Conservation (phyloP, 2,113 vertebrate genomes). For the Vireo altiloquus region DNA sequence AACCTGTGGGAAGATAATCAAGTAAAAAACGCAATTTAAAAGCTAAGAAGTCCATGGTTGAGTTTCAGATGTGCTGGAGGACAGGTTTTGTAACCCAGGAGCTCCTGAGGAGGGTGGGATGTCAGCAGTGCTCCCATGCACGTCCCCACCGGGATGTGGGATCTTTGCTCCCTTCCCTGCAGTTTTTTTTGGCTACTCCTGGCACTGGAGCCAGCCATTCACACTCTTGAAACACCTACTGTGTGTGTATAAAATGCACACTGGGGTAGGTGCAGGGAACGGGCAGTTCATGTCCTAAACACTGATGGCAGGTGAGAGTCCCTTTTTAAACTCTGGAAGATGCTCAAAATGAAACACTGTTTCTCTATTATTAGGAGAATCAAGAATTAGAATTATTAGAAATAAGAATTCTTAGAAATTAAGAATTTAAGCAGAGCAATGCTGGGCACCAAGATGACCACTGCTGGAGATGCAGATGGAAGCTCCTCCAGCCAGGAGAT, state of each 20-base stretch:
- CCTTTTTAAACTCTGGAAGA: neutral
- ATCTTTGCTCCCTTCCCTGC: neutral
- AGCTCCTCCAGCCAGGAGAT: neutral
- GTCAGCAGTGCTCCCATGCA: neutral
- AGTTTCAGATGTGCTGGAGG: neutral
- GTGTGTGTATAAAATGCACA: neutral
- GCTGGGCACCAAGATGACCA: neutral
- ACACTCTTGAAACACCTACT: neutral
- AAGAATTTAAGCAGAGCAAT: neutral
- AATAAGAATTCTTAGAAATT: neutral
- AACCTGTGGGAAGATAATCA: constrained; percentile 25
- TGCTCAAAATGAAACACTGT: neutral
- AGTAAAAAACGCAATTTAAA: constrained; percentile 13
- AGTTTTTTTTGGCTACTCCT: neutral
- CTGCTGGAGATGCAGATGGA: neutral
- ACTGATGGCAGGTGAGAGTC: neutral
- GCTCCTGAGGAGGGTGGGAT: neutral
- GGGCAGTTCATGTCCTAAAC: neutral
- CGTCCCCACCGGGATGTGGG: neutral
- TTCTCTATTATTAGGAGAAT: neutral
- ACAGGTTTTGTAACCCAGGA: neutral
- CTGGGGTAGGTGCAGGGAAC: neutral
- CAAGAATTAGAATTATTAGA: neutral
- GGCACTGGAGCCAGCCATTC: neutral
- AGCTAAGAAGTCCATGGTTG: neutral